These are phyloP conservation scores for Charaxes varanes DNA, from an alignment of 1,140 invertebrate genomes.

Conservation along the genomic window DNA sequence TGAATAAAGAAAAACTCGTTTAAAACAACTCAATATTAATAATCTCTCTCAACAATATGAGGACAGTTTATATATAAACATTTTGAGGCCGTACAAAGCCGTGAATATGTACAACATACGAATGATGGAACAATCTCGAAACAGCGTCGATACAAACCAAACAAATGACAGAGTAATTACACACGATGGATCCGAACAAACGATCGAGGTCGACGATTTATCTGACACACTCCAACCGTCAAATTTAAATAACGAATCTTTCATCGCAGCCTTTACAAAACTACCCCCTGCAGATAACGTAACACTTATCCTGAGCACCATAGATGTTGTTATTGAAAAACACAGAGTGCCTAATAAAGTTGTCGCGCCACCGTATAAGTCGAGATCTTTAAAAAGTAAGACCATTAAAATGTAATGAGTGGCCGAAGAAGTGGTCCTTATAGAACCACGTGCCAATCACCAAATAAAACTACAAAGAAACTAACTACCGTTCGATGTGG, in stretches of 20 bases:
- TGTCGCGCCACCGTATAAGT: slow-evolving; percentile 34
- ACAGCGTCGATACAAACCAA: slow-evolving; percentile 13
- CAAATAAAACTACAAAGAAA: slow-evolving; percentile 47
- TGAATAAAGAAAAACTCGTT: no score
- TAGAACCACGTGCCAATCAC: slow-evolving; percentile 62
- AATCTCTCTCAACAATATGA: no score
- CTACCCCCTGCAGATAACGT: not conserved
- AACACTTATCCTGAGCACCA: slow-evolving; percentile 7
- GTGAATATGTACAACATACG: slow-evolving; percentile 6
- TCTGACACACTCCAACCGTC: slow-evolving; percentile 62
- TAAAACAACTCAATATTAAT: no score
- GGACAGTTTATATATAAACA: no score
- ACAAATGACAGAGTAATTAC: slow-evolving; percentile 49
- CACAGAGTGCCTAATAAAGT: slow-evolving; percentile 4
- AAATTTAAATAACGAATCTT: slow-evolving; percentile 66
- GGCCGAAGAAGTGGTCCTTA: slow-evolving; percentile 56
- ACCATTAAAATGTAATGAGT: slow-evolving; percentile 70
- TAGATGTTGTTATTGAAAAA: slow-evolving; percentile 13
- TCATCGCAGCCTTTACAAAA: slow-evolving; percentile 33
- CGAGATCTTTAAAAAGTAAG: slow-evolving; percentile 55
- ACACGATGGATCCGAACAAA: slow-evolving; percentile 58
- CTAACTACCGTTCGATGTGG: slow-evolving; percentile 62
- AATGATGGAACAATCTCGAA: slow-evolving; percentile 23
- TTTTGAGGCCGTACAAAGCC: no score
- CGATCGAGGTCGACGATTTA: slow-evolving; percentile 58